A percentile compares a stretch with the other conserved stretches of the same genome.
Conservation (phyloP, 1,140 invertebrate species). For the Formica selysi region DNA sequence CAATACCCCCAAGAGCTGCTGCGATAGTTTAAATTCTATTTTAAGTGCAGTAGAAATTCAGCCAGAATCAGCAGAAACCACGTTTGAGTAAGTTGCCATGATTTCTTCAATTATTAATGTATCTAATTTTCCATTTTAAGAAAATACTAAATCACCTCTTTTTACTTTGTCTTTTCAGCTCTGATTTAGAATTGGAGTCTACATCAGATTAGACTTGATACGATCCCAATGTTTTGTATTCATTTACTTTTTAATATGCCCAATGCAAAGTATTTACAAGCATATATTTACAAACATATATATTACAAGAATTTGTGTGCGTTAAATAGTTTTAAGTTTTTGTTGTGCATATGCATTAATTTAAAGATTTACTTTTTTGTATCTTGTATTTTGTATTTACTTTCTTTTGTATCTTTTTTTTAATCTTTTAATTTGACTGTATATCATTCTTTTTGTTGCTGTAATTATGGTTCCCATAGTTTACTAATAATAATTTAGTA, state of each 20-base stretch:
- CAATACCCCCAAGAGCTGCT: conserved; percentile 2
- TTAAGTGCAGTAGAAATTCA: not conserved
- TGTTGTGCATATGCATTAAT: not conserved
- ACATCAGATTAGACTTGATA: not conserved
- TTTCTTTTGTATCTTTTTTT: too few species aligned
- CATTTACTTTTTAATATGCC: too few species aligned
- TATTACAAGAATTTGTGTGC: too few species aligned
- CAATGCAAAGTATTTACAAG: not conserved
- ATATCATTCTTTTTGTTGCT: too few species aligned
- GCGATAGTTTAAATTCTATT: conserved; percentile 11
- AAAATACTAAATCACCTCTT: conserved; percentile 5
- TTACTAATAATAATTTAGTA: too few species aligned
- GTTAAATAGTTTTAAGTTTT: not conserved
- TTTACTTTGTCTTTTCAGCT: not conserved
- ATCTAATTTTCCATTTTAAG: not conserved
- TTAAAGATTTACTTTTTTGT: not conserved
- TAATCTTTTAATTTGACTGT: too few species aligned
- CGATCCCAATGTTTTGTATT: too few species aligned
- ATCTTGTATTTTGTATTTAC: too few species aligned
- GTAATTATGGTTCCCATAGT: too few species aligned
- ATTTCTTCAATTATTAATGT: conserved; percentile 12
- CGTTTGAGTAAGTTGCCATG: not conserved
- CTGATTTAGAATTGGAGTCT: conserved; percentile 9
- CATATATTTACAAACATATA: too few species aligned
- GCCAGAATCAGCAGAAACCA: not conserved